Evolutionary conservation across 1,140 invertebrate genomes (phyloP), one percentile per base, ranked within the genome.

Genomic region (Spodoptera litura): DNA sequence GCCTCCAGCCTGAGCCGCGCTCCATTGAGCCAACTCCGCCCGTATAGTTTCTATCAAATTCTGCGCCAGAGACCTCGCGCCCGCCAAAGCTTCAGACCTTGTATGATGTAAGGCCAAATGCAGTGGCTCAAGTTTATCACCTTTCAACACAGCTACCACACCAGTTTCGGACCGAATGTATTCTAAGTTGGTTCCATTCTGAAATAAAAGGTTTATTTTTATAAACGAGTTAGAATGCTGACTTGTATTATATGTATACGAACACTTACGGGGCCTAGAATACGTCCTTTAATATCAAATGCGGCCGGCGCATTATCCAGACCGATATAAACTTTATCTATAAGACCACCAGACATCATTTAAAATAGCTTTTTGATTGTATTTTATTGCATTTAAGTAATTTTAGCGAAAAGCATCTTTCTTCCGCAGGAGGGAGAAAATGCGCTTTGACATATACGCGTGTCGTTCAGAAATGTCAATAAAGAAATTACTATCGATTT

Each of bases 41-140:
- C 97, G 96, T 94, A 98, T 96, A 49, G 97, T 98, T 94, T 97
- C 97, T 76, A 98, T 97, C 49, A 98, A 95, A 93, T 97, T 97
- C 81, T 96, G 96, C 13, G 97, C 96, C 76, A 98, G 89, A 72
- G 97, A 96, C 91, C 97, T 96, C 27, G 97, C 97, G 82, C 96
- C 96, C 81, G 97, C 96, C 25, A 97, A 91, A n/a, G 96, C 96
- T 79, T 97, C 95, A 25, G 95, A 93, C 86, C 96, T 96, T 12
- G 96, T 95, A 95, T 97, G 97, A 95, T 97, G 96, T 81, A 98
- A 95, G 85, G 96, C 96, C 78, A 98, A 95, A 93, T 98, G 97
- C 87, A 98, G 95, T n/a, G 97, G 97, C 88, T 98, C 97, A 80
- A 96, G 95, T 82, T 97, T 96, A 91, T 98, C 97, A 61, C 96